phyloP scores from a whole-genome alignment of 2,797 vertebrate genomes.

The Crypturellus tataupa region DNA sequence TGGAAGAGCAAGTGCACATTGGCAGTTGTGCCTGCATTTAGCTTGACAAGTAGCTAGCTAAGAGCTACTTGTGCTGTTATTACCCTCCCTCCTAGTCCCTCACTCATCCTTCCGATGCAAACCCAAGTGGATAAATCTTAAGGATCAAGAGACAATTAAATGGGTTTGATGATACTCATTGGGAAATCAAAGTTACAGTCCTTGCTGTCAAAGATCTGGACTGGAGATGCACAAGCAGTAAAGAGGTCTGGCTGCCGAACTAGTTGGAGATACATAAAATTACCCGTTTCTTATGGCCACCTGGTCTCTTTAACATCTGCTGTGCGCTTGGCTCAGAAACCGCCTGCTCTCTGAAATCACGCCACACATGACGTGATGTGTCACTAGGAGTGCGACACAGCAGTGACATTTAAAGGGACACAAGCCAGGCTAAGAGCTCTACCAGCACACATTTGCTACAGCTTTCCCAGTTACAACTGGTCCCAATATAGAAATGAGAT shows the following conservation, averaged over 20 bases:
- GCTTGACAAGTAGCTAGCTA: neutral
- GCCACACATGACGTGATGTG: constrained; percentile 23
- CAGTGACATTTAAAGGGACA: constrained; percentile 32
- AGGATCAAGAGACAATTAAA: constrained; percentile 42
- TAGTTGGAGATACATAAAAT: constrained; percentile 72
- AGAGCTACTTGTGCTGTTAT: neutral
- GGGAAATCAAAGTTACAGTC: constrained; percentile 29
- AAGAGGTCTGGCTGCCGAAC: constrained; percentile 55
- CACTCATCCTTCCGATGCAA: neutral
- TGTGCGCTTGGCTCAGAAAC: constrained; percentile 25
- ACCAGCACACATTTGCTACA: neutral
- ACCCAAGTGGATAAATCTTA: neutral
- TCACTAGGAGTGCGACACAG: constrained; percentile 26
- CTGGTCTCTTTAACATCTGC: constrained; percentile 76
- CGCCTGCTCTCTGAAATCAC: constrained; percentile 31
- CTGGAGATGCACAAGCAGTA: constrained; percentile 1
- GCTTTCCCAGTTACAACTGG: neutral
- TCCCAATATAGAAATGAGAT: neutral
- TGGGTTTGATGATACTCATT: neutral
- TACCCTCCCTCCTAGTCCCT: neutral
- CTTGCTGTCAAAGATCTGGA: constrained; percentile 32
- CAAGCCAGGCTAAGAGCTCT: rapidly evolving
- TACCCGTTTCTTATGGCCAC: constrained; percentile 68
- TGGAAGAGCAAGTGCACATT: neutral
- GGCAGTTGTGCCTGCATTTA: neutral